These are phyloP conservation scores for Lasioglossum leucozonium DNA, from an alignment of 2,888 invertebrate genomes.

Conservation along the genomic window DNA sequence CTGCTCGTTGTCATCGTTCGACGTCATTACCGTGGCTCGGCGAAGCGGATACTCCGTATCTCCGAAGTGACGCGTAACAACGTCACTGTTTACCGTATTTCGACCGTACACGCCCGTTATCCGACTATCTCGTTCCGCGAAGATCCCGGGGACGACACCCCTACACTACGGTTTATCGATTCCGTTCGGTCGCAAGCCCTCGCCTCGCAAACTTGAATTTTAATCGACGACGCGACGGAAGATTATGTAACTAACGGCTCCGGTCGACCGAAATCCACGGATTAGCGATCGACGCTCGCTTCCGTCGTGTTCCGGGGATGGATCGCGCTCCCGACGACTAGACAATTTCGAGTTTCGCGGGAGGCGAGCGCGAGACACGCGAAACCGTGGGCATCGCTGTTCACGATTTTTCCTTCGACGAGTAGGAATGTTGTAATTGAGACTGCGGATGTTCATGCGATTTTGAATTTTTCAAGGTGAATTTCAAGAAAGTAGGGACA, in stretches of 20 bases:
- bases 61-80: slow-evolving; percentile 64
- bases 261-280: slow-evolving; percentile 11
- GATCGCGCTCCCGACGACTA: neutral
- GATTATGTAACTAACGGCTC: slow-evolving; percentile 19
- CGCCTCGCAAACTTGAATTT: slow-evolving; percentile 51
- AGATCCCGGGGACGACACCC: slow-evolving; percentile 32
- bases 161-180: slow-evolving; percentile 46
- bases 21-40: slow-evolving; percentile 66
- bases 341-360: neutral
- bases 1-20: slow-evolving; percentile 56
- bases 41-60: slow-evolving; percentile 65
- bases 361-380: neutral
- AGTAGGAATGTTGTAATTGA: no score
- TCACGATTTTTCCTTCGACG: neutral
- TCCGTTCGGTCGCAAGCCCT: slow-evolving; percentile 31
- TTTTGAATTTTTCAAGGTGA: no score
- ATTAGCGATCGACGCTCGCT: neutral
- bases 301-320: neutral
- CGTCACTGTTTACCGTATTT: slow-evolving; percentile 63
- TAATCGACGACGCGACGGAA: slow-evolving; percentile 47
- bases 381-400: neutral
- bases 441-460: no score
- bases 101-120: slow-evolving; percentile 46
- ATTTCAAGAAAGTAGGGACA: no score
- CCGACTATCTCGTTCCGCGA: slow-evolving; percentile 49